Conservation (phyloP, 2,888 invertebrate species). For the Crossocerus cetratus region DNA sequence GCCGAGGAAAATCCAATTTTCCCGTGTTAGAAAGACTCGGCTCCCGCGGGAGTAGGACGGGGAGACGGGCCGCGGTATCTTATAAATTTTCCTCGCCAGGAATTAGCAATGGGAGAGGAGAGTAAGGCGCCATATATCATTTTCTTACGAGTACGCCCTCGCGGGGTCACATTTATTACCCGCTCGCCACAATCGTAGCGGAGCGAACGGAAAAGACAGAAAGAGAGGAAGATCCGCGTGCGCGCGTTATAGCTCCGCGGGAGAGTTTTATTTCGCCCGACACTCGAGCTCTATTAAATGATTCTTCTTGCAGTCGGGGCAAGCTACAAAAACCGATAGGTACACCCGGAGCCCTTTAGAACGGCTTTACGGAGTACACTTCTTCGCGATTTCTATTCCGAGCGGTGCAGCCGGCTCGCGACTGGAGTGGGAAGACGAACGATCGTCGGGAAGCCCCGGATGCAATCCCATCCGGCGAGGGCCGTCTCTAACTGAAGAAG, state of each 20-base stretch:
- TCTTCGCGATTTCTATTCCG: conserved; percentile 17
- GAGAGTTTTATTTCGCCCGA: conserved; percentile 1
- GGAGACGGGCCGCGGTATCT: neutral
- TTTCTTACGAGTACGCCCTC: neutral
- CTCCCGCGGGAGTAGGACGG: too few species aligned
- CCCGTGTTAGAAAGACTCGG: too few species aligned
- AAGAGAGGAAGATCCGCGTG: conserved; percentile 19
- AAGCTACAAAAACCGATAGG: conserved; percentile 1
- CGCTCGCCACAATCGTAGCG: neutral
- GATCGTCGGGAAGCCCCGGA: conserved; percentile 14
- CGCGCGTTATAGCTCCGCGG: conserved; percentile 28
- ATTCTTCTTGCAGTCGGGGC: conserved; percentile 7
- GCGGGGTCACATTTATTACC: neutral
- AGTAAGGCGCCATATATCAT: neutral
- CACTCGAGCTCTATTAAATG: conserved; percentile 17
- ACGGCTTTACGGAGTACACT: conserved; percentile 8
- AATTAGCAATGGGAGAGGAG: neutral
- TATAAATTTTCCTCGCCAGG: neutral
- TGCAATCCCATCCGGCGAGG: conserved; percentile 17
- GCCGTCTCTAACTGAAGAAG: neutral
- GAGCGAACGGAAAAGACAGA: conserved; percentile 17
- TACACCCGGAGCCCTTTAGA: conserved; percentile 24
- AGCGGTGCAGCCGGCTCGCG: neutral
- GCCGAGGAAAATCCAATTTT: too few species aligned
- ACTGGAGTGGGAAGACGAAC: conserved; percentile 12